Percentiles rank a stretch among this genome's conserved stretches.
Conservation (phyloP, 2,888 invertebrate species). For the Chydorus sphaericus region DNA sequence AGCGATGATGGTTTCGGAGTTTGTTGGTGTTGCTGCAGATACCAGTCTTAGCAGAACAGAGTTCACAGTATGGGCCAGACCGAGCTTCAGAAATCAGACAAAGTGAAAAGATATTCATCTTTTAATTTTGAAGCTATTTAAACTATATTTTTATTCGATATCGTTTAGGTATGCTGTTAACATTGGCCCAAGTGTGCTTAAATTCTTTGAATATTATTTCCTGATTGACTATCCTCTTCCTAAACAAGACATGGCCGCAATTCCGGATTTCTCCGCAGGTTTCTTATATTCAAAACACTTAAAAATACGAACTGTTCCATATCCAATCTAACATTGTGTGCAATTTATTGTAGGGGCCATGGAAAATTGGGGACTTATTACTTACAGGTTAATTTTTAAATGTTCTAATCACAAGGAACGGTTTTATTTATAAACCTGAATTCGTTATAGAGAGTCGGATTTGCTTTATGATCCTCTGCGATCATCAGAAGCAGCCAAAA, state of each 20-base stretch:
- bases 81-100: neutral
- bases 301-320: neutral
- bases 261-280: conserved; percentile 26
- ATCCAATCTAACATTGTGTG: neutral
- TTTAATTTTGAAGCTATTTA: neutral
- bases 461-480: conserved; percentile 27
- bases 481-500: conserved; percentile 23
- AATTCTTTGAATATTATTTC: conserved; percentile 16
- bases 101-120: neutral
- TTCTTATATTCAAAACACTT: neutral
- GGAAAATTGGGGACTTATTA: conserved; percentile 72
- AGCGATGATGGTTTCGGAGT: conserved; percentile 26
- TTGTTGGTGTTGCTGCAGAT: neutral
- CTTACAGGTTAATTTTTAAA: conserved; percentile 51
- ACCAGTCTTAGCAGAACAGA: neutral
- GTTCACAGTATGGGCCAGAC: neutral
- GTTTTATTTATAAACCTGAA: neutral
- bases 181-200: conserved; percentile 37
- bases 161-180: conserved; percentile 30
- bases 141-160: neutral
- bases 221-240: conserved; percentile 16
- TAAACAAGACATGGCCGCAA: conserved; percentile 16
- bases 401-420: no score
- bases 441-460: conserved; percentile 25
- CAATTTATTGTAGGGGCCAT: conserved; percentile 36